phyloP scores from a whole-genome alignment of 1,140 invertebrate species.

The Elymnias hypermnestra region DNA sequence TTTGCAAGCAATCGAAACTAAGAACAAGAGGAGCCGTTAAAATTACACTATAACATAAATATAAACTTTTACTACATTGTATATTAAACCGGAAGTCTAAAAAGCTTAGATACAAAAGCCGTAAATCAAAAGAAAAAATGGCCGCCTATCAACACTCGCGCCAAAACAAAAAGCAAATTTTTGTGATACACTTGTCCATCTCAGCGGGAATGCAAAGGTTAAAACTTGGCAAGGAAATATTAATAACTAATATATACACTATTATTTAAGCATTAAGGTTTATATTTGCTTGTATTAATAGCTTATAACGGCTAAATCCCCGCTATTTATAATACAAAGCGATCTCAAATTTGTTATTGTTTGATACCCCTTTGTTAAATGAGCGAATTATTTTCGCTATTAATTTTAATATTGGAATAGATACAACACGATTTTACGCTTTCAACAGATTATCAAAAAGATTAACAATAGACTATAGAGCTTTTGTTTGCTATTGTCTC shows the following conservation, averaged over 20 bases:
- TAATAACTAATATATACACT: no score
- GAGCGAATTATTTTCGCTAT: conserved; percentile 23
- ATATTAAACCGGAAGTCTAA: conserved; percentile 31
- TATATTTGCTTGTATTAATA: no score
- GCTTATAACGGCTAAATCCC: no score
- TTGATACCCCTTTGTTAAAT: conserved; percentile 29
- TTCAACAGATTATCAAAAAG: conserved; percentile 1
- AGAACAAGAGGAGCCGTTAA: no score
- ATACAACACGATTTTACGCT: conserved; percentile 12
- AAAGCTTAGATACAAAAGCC: conserved; percentile 12
- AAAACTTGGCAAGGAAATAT: no score
- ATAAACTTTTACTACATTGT: no score
- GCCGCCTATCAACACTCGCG: conserved; percentile 34
- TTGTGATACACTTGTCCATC: conserved; percentile 31
- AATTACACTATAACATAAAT: no score
- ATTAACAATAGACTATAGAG: conserved; percentile 12
- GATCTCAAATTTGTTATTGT: no score
- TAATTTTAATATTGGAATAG: conserved; percentile 12
- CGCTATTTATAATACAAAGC: no score
- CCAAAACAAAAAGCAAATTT: conserved; percentile 37
- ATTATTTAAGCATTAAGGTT: no score
- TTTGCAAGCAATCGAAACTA: no score
- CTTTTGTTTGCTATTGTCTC: conserved; percentile 1
- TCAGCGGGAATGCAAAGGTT: conserved; percentile 27
- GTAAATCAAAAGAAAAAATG: conserved; percentile 30